Base-by-base conservation (phyloP, 2,888 invertebrate genomes). In the Mythimna pallens region DNA sequence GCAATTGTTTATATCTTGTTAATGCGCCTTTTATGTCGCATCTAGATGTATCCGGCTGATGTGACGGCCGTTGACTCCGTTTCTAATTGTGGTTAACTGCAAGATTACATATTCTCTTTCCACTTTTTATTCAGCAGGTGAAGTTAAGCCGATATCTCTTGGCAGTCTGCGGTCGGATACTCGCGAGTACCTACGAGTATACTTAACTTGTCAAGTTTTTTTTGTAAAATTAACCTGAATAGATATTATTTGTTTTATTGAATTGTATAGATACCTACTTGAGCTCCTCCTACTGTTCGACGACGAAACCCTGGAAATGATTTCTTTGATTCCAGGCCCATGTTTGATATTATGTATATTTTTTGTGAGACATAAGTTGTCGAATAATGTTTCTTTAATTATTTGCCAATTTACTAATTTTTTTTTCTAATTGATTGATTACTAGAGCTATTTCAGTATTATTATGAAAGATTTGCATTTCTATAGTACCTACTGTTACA, bases 41-140 rank as follows among this genome's bases (percentile, higher is more conserved):
- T 89, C 89, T 90, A 91, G 92, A 93, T 93, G 90, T 92, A 92
- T 94, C 93, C 93, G 93, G 91, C 90, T 92, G 91, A 93, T 92
- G 89, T 82, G 87, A 88, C 88, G 93, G 92, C 90, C 92, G 89
- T 92, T 93, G 92, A 91, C 93, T 92, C 81, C 84, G 86, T 93
- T 91, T 92, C 92, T 92, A 92, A 91, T 90, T 89, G 86, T 86
- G 65, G 78, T 73, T 80, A 81, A 83, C 62, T 83, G 50, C 73
- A 64, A 77, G 68, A 83, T 86, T 81, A 80, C 77, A 72, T 78
- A 80, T 78, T 74, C 77, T 85, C 80, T 80, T 76, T 78, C 81
- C 78, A 78, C 82, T 85, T 84, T 83, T 81, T 83, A 78, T 78
- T 81, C 36, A 75, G 72, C 86, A 78, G 78, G 78, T 80, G 82